Conservation (phyloP, 2,797 vertebrate species). For the Sebastes itinus region DNA sequence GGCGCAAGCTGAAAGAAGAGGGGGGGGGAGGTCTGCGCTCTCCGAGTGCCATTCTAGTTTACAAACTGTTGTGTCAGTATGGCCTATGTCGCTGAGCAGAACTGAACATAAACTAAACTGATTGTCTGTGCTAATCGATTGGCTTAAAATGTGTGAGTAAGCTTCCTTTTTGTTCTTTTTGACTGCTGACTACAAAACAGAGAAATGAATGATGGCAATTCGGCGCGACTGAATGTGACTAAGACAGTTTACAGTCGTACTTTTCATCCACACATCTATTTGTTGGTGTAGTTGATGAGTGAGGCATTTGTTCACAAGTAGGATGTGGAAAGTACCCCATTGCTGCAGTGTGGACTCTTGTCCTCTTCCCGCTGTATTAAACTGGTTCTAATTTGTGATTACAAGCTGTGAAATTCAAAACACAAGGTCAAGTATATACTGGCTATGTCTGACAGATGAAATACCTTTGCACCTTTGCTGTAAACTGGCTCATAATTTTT, state of each 20-base stretch:
- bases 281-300: background rate
- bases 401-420: constrained; percentile 13
- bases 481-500: constrained; percentile 16
- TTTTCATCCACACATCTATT: background rate
- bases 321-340: background rate
- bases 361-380: background rate
- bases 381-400: background rate
- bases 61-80: too few relatives aligned
- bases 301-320: background rate
- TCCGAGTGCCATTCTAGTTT: too few relatives aligned
- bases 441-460: background rate
- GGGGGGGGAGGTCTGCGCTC: too few relatives aligned
- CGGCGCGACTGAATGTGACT: too few relatives aligned
- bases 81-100: too few relatives aligned
- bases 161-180: too few relatives aligned
- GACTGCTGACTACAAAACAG: too few relatives aligned
- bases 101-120: too few relatives aligned
- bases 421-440: constrained; percentile 20
- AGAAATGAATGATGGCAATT: too few relatives aligned
- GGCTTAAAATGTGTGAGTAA: too few relatives aligned
- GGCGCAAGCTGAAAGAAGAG: too few relatives aligned
- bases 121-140: too few relatives aligned
- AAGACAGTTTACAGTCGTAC: background rate
- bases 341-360: background rate
- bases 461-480: background rate